Evolutionary conservation across 2,113 vertebrate species (phyloP).

Genomic region (human): DNA sequence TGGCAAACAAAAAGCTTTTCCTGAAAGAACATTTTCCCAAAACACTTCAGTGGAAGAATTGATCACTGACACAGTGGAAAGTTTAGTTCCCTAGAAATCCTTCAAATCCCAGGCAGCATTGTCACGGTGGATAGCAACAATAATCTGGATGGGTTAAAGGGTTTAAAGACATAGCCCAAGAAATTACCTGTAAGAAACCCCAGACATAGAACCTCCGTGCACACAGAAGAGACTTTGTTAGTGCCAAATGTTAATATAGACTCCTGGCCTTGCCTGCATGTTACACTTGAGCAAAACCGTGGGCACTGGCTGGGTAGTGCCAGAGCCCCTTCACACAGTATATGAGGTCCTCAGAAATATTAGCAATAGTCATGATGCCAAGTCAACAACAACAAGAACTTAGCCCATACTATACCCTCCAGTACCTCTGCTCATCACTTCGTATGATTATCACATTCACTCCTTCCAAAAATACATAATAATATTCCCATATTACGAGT

Average conservation of each 20-base stretch:
- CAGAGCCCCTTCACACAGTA: fast-evolving
- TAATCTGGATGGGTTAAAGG: background rate
- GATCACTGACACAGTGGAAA: background rate
- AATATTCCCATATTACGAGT: background rate
- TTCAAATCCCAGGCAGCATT: background rate
- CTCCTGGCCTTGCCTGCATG: background rate
- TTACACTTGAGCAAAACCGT: background rate
- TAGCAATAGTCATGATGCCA: no score
- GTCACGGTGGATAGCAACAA: no score
- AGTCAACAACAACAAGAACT: background rate
- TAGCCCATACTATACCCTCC: background rate
- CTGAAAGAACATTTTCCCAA: background rate
- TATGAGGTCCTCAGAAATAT: fast-evolving
- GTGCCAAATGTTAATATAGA: fast-evolving
- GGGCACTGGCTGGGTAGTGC: background rate
- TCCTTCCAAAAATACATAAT: background rate
- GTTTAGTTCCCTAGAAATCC: no score
- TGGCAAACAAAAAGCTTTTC: background rate
- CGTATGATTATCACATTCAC: background rate
- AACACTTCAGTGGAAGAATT: background rate
- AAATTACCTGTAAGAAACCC: background rate
- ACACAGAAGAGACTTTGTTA: background rate
- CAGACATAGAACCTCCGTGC: background rate
- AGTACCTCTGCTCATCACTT: background rate
- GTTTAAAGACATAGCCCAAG: background rate